Evolutionary conservation across 2,797 vertebrate species (phyloP).

Genomic region (Rhabdophis nuchalis): DNA sequence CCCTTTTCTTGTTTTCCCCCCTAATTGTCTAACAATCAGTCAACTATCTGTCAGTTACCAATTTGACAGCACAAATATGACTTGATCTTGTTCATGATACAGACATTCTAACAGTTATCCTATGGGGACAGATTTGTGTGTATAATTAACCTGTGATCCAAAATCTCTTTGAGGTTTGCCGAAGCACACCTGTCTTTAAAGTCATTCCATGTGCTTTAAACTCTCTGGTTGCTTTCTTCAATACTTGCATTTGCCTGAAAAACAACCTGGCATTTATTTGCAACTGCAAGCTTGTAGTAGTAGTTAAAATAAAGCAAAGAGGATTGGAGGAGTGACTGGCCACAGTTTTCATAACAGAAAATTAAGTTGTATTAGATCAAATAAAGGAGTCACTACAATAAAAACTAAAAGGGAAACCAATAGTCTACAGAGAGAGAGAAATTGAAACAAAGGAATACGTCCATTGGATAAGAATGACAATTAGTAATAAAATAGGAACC

Average conservation of each 20-base stretch:
- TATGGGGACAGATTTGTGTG: neutral
- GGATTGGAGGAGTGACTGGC: neutral
- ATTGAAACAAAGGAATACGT: neutral
- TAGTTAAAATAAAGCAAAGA: neutral
- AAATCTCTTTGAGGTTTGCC: neutral
- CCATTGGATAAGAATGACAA: neutral
- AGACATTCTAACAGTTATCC: neutral
- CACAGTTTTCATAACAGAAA: neutral
- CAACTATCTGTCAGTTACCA: neutral
- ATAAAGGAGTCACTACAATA: neutral
- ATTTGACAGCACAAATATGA: neutral
- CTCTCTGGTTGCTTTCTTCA: neutral
- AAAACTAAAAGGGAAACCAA: neutral
- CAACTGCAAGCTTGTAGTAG: neutral
- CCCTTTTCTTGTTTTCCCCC: neutral
- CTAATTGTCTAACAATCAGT: neutral
- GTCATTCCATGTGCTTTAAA: neutral
- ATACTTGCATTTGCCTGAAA: neutral
- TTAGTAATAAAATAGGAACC: neutral
- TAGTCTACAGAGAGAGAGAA: neutral
- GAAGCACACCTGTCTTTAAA: neutral
- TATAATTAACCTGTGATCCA: neutral
- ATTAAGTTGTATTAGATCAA: neutral
- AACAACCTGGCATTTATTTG: neutral
- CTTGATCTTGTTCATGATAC: neutral